Evolutionary conservation across 1,140 invertebrate species (phyloP).

Genomic region (Brachionus sp.): DNA sequence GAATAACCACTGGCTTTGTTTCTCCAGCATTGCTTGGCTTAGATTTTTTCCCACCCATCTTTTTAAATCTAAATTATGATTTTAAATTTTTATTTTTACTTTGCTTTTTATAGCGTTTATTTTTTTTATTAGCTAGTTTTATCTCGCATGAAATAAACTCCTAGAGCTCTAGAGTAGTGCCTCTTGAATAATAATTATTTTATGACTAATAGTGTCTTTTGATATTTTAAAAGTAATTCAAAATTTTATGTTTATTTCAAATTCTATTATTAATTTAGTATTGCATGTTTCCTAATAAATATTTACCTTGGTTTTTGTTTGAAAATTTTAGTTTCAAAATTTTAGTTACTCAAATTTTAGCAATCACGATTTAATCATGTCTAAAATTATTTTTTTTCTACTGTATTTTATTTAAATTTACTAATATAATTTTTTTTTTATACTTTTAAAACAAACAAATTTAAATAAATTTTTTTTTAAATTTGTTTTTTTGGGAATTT

Average conservation of each 20-base stretch:
- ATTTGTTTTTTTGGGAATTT: too few relatives aligned
- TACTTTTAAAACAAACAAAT: too few relatives aligned
- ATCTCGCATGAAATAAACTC: neutral
- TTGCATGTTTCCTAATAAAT: neutral
- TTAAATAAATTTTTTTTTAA: too few relatives aligned
- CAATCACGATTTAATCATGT: neutral
- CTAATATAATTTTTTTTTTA: too few relatives aligned
- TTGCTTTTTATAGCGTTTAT: neutral
- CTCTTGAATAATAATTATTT: neutral
- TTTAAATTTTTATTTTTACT: neutral
- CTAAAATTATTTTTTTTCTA: neutral
- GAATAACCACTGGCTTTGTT: neutral
- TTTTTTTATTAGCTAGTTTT: neutral
- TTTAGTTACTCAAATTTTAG: too few relatives aligned
- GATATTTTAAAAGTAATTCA: neutral
- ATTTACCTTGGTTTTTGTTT: neutral
- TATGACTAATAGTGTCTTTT: neutral
- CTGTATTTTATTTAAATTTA: too few relatives aligned
- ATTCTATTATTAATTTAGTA: neutral
- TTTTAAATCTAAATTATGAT: neutral
- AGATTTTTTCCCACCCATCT: neutral
- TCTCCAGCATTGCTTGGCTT: neutral
- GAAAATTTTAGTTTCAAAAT: too few relatives aligned
- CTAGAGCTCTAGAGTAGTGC: neutral
- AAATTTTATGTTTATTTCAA: neutral